phyloP scores from a whole-genome alignment of 2,888 invertebrate genomes.

The Limnephilus marmoratus region DNA sequence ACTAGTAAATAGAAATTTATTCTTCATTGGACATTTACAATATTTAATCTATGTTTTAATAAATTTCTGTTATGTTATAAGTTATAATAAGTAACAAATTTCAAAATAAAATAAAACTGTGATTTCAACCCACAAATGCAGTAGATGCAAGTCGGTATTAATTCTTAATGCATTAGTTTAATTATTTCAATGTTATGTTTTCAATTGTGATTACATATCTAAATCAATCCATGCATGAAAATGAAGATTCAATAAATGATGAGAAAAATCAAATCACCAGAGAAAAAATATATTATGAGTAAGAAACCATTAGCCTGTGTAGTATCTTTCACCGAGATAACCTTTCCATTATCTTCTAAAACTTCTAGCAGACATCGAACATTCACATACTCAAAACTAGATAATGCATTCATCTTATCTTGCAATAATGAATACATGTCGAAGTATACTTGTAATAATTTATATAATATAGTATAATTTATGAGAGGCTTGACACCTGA shows the following conservation, averaged over 20 bases:
- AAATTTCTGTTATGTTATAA: not conserved
- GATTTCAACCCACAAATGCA: not conserved
- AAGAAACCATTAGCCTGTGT: slow-evolving; percentile 6
- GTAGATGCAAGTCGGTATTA: not conserved
- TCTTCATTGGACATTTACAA: not conserved
- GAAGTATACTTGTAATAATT: not conserved
- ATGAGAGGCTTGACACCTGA: not conserved
- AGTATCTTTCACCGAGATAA: slow-evolving; percentile 19
- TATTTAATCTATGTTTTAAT: not conserved
- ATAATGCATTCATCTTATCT: not conserved
- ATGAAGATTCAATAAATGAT: slow-evolving; percentile 6
- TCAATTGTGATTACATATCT: not conserved
- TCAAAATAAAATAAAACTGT: not conserved
- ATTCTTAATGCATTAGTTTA: not conserved
- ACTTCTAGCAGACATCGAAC: not conserved
- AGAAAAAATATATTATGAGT: not conserved
- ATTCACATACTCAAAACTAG: not conserved
- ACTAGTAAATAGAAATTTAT: not conserved
- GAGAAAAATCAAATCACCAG: slow-evolving; percentile 27
- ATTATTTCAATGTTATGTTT: not conserved
- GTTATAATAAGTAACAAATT: not conserved
- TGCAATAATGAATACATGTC: not conserved
- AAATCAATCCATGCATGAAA: slow-evolving; percentile 23
- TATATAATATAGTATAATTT: not conserved
- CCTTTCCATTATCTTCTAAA: not conserved